A percentile compares a stretch with the other conserved stretches of the same genome.
These are phyloP conservation scores for Saccopteryx bilineata DNA, from an alignment of 2,113 vertebrate species.

Conservation along the genomic window DNA sequence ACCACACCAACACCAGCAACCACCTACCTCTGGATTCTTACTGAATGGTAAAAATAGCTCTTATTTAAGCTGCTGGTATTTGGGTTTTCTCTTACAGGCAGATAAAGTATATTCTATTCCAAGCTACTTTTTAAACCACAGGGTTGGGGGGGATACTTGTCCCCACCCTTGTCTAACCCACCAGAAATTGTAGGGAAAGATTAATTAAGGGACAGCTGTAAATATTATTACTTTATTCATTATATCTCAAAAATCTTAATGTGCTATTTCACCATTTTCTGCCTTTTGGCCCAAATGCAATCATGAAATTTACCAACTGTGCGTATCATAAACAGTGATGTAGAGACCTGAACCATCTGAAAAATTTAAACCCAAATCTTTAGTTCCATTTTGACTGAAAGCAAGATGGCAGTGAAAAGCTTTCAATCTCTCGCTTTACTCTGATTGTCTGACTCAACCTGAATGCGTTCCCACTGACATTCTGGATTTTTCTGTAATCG, in stretches of 20 bases:
- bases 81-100: background rate
- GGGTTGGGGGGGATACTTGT: background rate
- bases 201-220: background rate
- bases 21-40: background rate
- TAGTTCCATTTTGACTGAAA: slow-evolving; percentile 26
- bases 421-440: background rate
- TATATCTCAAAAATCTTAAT: background rate
- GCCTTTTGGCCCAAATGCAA: background rate
- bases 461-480: background rate
- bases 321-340: background rate
- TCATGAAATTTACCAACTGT: background rate
- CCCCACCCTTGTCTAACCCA: background rate
- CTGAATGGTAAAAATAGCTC: background rate
- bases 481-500: slow-evolving; percentile 26
- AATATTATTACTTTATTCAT: background rate
- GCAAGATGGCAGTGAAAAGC: background rate
- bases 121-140: slow-evolving; percentile 4
- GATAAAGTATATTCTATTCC: background rate
- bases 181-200: background rate
- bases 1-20: no score
- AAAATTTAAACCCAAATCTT: background rate
- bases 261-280: background rate
- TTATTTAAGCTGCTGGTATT: background rate
- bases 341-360: background rate
- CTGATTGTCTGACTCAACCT: background rate